Conservation (phyloP, 2,797 vertebrate species). For the Apogon hyalosoma region DNA sequence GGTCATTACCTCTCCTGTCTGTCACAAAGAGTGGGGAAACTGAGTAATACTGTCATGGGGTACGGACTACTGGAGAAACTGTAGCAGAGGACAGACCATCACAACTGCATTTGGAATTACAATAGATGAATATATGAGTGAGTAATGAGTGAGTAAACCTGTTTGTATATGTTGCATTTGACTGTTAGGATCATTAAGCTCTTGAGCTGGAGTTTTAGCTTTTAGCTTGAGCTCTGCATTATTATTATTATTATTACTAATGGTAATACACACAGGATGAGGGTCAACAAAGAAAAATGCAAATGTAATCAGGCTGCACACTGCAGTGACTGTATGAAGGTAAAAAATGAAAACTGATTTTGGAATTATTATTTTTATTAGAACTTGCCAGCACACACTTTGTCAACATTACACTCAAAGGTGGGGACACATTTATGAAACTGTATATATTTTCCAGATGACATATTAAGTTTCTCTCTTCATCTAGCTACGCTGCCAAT, state of each 20-base stretch:
- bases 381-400: slow-evolving; percentile 49
- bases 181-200: slow-evolving; percentile 7
- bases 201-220: too few species aligned
- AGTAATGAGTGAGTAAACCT: slow-evolving; percentile 4
- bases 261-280: slow-evolving; percentile 14
- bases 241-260: slow-evolving; percentile 9
- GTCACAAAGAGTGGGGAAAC: slow-evolving; percentile 47
- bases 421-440: slow-evolving; percentile 53
- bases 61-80: slow-evolving; percentile 32
- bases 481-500: slow-evolving; percentile 39
- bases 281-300: slow-evolving; percentile 24
- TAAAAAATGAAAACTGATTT: slow-evolving; percentile 28
- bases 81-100: slow-evolving; percentile 20
- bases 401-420: slow-evolving; percentile 50
- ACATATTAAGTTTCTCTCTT: slow-evolving; percentile 56
- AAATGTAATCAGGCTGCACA: slow-evolving; percentile 49
- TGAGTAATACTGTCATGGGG: slow-evolving; percentile 67
- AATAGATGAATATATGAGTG: not conserved
- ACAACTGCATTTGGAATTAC: slow-evolving; percentile 1
- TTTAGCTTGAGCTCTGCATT: not conserved
- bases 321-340: slow-evolving; percentile 4
- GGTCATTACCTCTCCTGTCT: slow-evolving; percentile 51
- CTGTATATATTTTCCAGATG: slow-evolving; percentile 67
- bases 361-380: slow-evolving; percentile 33
- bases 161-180: not conserved